Base-by-base conservation (phyloP, 2,113 vertebrate species). In the Pygathrix nemaeus region DNA sequence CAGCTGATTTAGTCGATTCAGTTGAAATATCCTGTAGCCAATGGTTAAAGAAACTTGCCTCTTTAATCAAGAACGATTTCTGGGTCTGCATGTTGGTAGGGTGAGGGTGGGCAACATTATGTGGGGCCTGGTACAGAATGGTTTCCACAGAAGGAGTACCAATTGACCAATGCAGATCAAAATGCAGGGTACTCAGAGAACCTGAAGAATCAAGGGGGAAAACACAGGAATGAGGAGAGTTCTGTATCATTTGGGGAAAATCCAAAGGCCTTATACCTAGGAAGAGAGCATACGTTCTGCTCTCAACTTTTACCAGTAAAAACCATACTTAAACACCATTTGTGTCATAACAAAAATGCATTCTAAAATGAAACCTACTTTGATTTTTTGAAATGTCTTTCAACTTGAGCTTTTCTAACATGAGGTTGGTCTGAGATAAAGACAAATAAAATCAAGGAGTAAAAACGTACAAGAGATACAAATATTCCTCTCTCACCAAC, bases 81-180 rank as follows among this genome's bases (percentile, higher is more conserved):
- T 73, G 5, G 2, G 5, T 23, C 3, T 21, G 2, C 4, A 4
- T 3, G 0, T 1, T 2, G 10, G 16, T 7, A 35, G 55, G 59
- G 13, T 48, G 43, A 81, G 55, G 52, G 27, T 38, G 73, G 20
- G 38, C 45, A 35, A 3, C 27, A 6, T 25, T 25, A 10, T 18
- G 0, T 17, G 52, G 25, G 48, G 55, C 7, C 9, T 73, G 50
- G 9, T 11, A 10, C 20, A 57, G 21, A 57, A 45, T 3, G 9
- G 32, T 25, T 80, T 40, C 8, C 21, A 40, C 1, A 66, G 64
- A 38, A 5, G 2, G 43, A 27, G 21, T 13, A 27, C 32, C 38
- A 17, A 2, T 23, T 40, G 38, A 40, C 50, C 52, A 32, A 75
- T 7, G 11, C 21, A 68, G 68, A 43, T 35, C 57, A 32, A 80